Base-by-base conservation (phyloP, 2,888 invertebrate genomes). In the Rotaria magnacalcarata region DNA sequence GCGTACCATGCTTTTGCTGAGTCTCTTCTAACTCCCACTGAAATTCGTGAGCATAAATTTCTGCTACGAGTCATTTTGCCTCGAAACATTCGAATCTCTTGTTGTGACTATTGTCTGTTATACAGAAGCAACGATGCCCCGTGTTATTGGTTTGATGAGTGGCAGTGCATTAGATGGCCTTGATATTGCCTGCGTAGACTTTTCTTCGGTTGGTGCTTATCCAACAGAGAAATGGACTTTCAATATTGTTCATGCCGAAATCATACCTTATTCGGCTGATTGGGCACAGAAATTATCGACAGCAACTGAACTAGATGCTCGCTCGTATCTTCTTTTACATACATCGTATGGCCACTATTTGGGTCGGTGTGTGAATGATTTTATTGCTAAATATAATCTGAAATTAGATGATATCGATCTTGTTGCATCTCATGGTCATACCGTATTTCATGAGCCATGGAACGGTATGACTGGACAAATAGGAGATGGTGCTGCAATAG, bases 141-240 rank as follows among this genome's bases (percentile, higher is more conserved):
- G 80, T 47, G 47, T 84, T 24, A 88, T 90, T 8, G 90, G 90
- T 8, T 87, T 90, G 24, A 90, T 90, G 89, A 90, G 90, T 1
- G 90, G 90, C 3, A 88, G 90, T 5, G 90, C 90, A 0, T 86
- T 90, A 85, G 90, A 90, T 87, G 90, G 90, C 11, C 87, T 90
- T 24, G 90, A 90, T 87, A 85, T 90, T 2, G 90, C 10, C 89
- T 85, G 87, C 89, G 10, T 84, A 43, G 84, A 84, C 11, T 56
- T 84, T 56, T 67, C 34, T 67, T 16, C 14, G 5, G 3, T 27
- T n/a, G 27, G 27, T 21, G 47, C 43, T 54, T 27, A 21, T 47
- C 27, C 41, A 24, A 2, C 34, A 16, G 43, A 80, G 47, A 80
- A 80, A n/a, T 90, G 90, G 90, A 89, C 89, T 24, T 89, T 89